Percentiles rank a stretch among this genome's conserved stretches.
These are phyloP conservation scores for Harpegnathos saltator DNA, from an alignment of 1,140 invertebrate genomes.

Conservation along the genomic window DNA sequence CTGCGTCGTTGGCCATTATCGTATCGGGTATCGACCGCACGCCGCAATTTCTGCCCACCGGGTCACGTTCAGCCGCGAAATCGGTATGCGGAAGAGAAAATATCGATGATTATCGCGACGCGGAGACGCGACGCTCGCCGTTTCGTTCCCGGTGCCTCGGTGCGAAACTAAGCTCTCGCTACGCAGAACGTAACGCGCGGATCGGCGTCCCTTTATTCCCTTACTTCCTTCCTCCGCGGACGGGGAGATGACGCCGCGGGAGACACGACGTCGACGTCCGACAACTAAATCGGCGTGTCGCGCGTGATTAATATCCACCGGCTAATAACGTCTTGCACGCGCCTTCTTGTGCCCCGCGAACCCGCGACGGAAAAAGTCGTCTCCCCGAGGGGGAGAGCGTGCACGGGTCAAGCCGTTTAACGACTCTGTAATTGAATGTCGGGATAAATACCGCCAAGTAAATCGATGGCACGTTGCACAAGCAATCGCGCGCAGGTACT, in stretches of 20 bases:
- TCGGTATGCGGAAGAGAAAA: conserved; percentile 85
- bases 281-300: conserved; percentile 15
- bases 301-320: conserved; percentile 41
- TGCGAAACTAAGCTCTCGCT: conserved; percentile 69
- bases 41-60: conserved; percentile 81
- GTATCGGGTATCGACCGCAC: conserved; percentile 80
- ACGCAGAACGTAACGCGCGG: conserved; percentile 57
- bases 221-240: background rate
- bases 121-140: conserved; percentile 62
- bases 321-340: conserved; percentile 24
- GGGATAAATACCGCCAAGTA: conserved; percentile 19
- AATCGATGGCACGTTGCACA: conserved; percentile 28
- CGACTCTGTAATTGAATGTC: conserved; percentile 40
- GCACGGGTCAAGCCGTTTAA: conserved; percentile 27
- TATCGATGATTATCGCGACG: conserved; percentile 84
- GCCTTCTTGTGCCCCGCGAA: background rate
- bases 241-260: conserved; percentile 24
- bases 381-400: background rate
- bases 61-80: conserved; percentile 82
- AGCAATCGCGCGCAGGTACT: background rate
- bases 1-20: conserved; percentile 80
- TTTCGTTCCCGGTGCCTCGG: conserved; percentile 47
- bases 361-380: conserved; percentile 20
- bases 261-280: background rate
- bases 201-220: conserved; percentile 14